Evolutionary conservation across 2,797 vertebrate species (phyloP).

Genomic region (Sus cebifrons): DNA sequence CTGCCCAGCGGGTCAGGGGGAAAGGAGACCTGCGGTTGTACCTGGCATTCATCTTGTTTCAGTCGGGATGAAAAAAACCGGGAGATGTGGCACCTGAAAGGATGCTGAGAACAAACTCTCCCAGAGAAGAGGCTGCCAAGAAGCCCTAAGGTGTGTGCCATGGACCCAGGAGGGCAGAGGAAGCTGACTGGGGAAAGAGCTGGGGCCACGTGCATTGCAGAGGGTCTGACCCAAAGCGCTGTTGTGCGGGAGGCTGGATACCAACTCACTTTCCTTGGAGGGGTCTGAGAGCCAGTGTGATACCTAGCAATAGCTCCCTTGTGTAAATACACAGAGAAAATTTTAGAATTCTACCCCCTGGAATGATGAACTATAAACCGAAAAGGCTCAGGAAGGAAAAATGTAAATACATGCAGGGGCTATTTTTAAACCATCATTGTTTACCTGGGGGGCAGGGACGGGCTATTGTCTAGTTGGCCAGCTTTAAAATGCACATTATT

Average conservation of each 20-base stretch:
- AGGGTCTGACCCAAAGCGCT: rapidly evolving
- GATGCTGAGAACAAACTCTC: neutral
- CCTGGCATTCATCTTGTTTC: neutral
- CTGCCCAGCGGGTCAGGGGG: neutral
- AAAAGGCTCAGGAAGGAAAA: conserved; percentile 69
- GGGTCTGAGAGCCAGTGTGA: conserved; percentile 23
- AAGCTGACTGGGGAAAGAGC: neutral
- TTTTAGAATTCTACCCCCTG: conserved; percentile 69
- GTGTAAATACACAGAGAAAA: conserved; percentile 77
- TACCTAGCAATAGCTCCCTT: neutral
- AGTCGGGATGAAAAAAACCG: neutral
- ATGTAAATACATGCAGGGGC: conserved; percentile 28
- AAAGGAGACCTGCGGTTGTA: neutral
- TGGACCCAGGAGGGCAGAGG: neutral
- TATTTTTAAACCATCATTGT: conserved; percentile 81
- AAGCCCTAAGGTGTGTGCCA: rapidly evolving
- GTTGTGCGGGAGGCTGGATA: neutral
- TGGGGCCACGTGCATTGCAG: neutral
- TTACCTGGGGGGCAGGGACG: conserved; percentile 64
- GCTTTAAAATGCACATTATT: conserved; percentile 74
- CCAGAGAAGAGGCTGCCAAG: too few relatives aligned
- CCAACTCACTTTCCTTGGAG: conserved; percentile 73
- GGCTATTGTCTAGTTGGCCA: conserved; percentile 46
- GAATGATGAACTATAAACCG: conserved; percentile 80
- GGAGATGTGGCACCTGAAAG: neutral